Conservation (phyloP, 2,888 invertebrate species). For the Drosophila trichaetosa region DNA sequence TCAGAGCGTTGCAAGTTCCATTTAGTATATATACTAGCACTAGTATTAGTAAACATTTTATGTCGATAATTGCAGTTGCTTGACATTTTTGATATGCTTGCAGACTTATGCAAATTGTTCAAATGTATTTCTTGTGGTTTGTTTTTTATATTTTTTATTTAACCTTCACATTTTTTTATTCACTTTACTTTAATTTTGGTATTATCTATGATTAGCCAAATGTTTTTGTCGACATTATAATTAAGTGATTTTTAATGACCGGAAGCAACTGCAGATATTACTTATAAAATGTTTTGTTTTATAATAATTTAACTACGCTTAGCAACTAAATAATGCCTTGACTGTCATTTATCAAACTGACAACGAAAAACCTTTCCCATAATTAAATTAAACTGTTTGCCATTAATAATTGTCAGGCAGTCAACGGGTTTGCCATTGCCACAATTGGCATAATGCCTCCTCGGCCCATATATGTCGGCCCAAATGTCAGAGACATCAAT, state of each 20-base stretch:
- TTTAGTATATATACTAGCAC: constrained; percentile 12
- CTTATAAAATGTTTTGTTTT: constrained; percentile 25
- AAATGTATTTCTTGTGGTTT: constrained; percentile 17
- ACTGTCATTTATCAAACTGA: constrained; percentile 43
- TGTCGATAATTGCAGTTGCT: constrained; percentile 22
- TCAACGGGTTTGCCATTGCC: constrained; percentile 31
- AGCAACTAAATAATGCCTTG: constrained; percentile 23
- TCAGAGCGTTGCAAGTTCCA: constrained; percentile 38
- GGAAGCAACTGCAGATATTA: constrained; percentile 59
- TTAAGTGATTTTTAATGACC: constrained; percentile 66
- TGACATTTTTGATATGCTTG: not conserved
- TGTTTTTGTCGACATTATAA: constrained; percentile 49
- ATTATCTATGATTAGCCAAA: constrained; percentile 57
- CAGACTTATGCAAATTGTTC: constrained; percentile 63
- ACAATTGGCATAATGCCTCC: constrained; percentile 49
- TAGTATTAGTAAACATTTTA: constrained; percentile 11
- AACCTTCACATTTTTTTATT: constrained; percentile 59
- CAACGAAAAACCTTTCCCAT: constrained; percentile 61
- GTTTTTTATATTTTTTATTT: constrained; percentile 21
- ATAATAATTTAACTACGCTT: constrained; percentile 29
- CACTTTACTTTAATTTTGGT: constrained; percentile 11
- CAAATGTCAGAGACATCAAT: constrained; percentile 73
- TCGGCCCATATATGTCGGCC: constrained; percentile 69
- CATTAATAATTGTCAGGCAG: constrained; percentile 74
- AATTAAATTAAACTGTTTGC: constrained; percentile 75